These are phyloP conservation scores for Acyrthosiphon pisum DNA, from an alignment of 1,140 invertebrate species.

Conservation along the genomic window DNA sequence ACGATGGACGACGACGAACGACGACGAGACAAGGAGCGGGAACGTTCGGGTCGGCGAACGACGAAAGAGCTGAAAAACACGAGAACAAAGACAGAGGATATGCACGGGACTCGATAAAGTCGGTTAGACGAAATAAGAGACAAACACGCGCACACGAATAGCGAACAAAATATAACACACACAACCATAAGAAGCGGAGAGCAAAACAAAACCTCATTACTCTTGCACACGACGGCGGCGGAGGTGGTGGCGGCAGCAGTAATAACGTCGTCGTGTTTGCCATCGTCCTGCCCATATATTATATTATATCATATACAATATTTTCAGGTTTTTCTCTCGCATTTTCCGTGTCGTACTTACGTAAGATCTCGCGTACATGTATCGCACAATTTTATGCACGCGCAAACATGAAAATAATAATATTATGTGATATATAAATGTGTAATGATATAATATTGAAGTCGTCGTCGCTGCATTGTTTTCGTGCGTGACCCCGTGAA, in stretches of 20 bases:
- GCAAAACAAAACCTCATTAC: slow-evolving; percentile 30
- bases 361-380: neutral
- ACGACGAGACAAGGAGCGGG: neutral
- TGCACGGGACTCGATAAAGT: neutral
- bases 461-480: too few relatives aligned
- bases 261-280: neutral
- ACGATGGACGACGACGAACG: neutral
- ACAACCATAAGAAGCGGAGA: neutral
- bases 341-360: neutral
- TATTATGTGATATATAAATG: neutral
- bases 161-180: too few relatives aligned
- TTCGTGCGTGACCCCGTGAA: neutral
- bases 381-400: too few relatives aligned
- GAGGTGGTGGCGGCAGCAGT: neutral
- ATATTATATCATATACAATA: neutral
- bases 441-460: neutral
- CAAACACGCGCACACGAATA: neutral
- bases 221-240: neutral
- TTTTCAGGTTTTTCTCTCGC: neutral
- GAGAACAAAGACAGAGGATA: neutral
- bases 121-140: neutral
- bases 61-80: neutral
- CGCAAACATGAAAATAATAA: neutral
- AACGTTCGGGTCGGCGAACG: neutral
- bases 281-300: neutral